Evolutionary conservation across 2,888 invertebrate genomes (phyloP).

Genomic region (Lasioglossum vierecki): DNA sequence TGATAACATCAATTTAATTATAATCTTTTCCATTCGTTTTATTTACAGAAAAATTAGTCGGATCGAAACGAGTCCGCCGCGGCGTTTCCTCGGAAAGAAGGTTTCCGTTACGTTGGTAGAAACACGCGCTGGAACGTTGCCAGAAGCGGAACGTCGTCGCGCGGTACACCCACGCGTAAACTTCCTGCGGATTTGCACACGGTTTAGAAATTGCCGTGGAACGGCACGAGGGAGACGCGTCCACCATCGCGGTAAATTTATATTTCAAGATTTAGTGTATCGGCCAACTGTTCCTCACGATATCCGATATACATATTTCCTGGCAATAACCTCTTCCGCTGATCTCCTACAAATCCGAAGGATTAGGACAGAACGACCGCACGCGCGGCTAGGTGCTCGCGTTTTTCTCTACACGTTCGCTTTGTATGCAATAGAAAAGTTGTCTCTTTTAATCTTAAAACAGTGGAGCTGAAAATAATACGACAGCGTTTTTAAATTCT

Average conservation of each 20-base stretch:
- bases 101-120: conserved; percentile 25
- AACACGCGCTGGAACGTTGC: conserved; percentile 52
- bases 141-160: conserved; percentile 26
- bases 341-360: background rate
- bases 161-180: conserved; percentile 25
- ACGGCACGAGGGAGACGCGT: conserved; percentile 13
- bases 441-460: background rate
- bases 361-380: background rate
- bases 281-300: conserved; percentile 27
- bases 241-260: conserved; percentile 50
- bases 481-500: background rate
- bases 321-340: conserved; percentile 24
- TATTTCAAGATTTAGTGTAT: conserved; percentile 45
- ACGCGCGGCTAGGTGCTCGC: background rate
- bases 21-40: too few relatives aligned
- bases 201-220: conserved; percentile 32
- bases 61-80: conserved; percentile 25
- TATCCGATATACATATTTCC: conserved; percentile 3
- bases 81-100: conserved; percentile 44
- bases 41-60: background rate
- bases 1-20: too few relatives aligned
- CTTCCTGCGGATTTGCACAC: conserved; percentile 58
- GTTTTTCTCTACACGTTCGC: background rate
- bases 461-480: background rate
- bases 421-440: background rate